Percentiles rank a stretch among this genome's conserved stretches.
phyloP scores from a whole-genome alignment of 2,113 vertebrate genomes.

The Riparia riparia region DNA sequence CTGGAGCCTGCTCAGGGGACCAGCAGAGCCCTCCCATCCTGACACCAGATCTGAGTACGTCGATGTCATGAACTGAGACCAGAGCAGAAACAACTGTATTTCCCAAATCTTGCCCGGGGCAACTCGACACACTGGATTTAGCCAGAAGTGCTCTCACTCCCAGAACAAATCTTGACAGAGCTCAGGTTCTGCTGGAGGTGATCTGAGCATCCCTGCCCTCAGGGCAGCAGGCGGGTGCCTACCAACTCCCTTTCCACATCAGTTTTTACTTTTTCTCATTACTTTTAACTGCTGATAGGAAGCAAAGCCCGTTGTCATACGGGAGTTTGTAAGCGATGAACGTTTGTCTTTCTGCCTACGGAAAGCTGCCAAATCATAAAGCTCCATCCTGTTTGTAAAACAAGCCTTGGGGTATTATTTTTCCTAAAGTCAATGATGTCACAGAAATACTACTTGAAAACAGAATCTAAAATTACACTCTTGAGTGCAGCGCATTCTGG shows the following conservation, averaged over 20 bases:
- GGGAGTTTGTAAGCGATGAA: constrained; percentile 21
- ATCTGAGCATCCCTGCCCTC: constrained; percentile 5
- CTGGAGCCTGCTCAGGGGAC: neutral
- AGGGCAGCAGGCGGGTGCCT: neutral
- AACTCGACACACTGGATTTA: neutral
- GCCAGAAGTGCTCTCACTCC: neutral
- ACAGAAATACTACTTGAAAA: constrained; percentile 73
- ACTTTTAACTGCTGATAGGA: constrained; percentile 14
- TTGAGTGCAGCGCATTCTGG: constrained; percentile 58
- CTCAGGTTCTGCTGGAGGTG: neutral
- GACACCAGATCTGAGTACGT: accelerated
- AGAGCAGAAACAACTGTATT: neutral
- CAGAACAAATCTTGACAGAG: neutral
- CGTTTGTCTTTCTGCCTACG: constrained; percentile 17
- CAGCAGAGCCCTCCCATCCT: neutral
- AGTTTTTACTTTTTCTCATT: neutral
- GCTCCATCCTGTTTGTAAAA: constrained; percentile 67
- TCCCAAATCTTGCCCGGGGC: neutral
- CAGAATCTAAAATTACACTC: constrained; percentile 73
- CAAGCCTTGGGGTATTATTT: constrained; percentile 70
- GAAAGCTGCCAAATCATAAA: constrained; percentile 72
- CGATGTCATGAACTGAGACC: neutral
- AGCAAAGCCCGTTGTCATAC: constrained; percentile 21
- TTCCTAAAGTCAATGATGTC: constrained; percentile 68
- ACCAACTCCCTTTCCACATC: neutral